Base-by-base conservation (phyloP, 2,888 invertebrate species). In the Ptilodon capucinus region DNA sequence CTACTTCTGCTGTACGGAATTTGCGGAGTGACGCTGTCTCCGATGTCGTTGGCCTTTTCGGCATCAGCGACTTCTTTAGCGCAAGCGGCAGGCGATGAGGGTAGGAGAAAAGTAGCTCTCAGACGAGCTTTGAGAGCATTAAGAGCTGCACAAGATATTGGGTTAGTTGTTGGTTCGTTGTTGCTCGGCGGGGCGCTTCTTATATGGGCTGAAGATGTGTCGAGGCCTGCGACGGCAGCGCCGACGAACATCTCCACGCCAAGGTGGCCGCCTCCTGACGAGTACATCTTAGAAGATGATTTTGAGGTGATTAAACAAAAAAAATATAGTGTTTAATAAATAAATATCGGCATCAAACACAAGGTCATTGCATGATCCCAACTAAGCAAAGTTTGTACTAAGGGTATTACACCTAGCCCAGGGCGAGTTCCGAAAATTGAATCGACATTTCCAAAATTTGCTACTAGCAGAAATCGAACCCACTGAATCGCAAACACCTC, bases 61-160 rank as follows among this genome's bases (percentile, higher is more conserved):
- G 92, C 93, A 1, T 92, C 92, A 2, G 89, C 93, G 2, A 93
- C 93, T n/a, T 88, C 92, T 0, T 71, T 92, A 16, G 89, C 93
- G 0, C 93, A 93, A 67, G 88, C 92, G 0, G 86, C 87, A 0
- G 87, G 89, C 46, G 91, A 91, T 66, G 91, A 91, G 48, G 60
- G 68, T 6, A 79, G 88, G 44, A 70, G 86, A 43, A 74, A 89
- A 68, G 64, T 84, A 52, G 74, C 89, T 53, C 45, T 92, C 58
- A 52, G 91, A 61, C 61, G 93, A 70, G 76, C 86, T 1, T 47
- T 90, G 32, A 68, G 91, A 21, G 91, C 86, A 17, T 72, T 91
- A 4, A 72, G 90, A 8, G 90, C 88, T 0, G 86, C 91, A 4
- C 91, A 91, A 51, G 91, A 91, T 39, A 53, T 88, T 1, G 91